Percentiles rank a stretch among this genome's conserved stretches.
Conservation (phyloP, 2,797 vertebrate species). For the Myotis daubentonii region DNA sequence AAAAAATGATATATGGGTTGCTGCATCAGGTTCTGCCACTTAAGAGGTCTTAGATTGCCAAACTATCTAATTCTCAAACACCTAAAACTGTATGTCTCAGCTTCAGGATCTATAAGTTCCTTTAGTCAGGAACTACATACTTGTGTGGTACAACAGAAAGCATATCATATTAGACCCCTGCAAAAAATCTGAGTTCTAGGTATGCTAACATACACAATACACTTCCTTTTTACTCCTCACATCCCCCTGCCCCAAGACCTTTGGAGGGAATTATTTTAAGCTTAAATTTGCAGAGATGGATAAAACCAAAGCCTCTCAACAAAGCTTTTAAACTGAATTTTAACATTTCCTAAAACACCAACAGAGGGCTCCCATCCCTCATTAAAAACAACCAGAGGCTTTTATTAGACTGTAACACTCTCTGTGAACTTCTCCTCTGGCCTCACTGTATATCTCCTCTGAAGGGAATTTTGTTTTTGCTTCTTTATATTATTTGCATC, state of each 20-base stretch:
- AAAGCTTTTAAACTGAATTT: slow-evolving; percentile 48
- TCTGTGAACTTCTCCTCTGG: background rate
- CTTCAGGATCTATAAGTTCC: background rate
- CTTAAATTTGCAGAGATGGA: slow-evolving; percentile 1
- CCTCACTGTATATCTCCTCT: background rate
- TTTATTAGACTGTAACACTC: background rate
- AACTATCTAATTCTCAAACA: slow-evolving; percentile 52
- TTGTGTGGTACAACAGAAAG: background rate
- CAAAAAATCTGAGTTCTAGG: background rate
- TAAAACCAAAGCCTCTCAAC: background rate
- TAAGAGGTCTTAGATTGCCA: background rate
- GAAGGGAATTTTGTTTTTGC: slow-evolving; percentile 19
- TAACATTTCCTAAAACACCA: slow-evolving; percentile 57
- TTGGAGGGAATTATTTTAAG: slow-evolving; percentile 38
- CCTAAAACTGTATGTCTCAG: slow-evolving; percentile 32
- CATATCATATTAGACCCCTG: background rate
- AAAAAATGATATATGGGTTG: background rate
- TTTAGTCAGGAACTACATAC: slow-evolving; percentile 2
- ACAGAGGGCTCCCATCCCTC: slow-evolving; percentile 62
- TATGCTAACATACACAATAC: background rate
- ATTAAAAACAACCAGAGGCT: slow-evolving; percentile 9
- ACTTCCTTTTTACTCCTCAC: background rate
- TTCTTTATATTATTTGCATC: slow-evolving; percentile 30
- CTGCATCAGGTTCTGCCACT: background rate
- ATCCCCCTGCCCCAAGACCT: background rate